Evolutionary conservation across 2,797 vertebrate genomes (phyloP).

Genomic region (Echiichthys vipera): DNA sequence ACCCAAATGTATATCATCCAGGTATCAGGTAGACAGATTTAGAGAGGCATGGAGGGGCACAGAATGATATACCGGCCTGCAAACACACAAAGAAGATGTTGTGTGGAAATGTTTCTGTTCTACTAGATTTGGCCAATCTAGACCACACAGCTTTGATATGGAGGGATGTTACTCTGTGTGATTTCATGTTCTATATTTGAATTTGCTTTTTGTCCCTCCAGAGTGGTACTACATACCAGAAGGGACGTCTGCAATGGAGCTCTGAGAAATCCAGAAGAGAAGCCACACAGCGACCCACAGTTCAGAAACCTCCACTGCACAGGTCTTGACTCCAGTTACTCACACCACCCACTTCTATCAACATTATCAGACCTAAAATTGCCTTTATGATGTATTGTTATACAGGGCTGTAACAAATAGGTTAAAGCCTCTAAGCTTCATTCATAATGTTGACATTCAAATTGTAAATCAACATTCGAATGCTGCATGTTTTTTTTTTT

Average conservation of each 20-base stretch:
- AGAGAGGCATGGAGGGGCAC: background rate
- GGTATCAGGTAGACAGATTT: background rate
- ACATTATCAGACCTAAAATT: slow-evolving; percentile 4
- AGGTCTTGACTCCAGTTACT: slow-evolving; percentile 46
- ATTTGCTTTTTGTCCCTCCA: slow-evolving; percentile 25
- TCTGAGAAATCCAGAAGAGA: slow-evolving; percentile 41
- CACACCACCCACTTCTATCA: background rate
- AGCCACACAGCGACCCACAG: slow-evolving; percentile 24
- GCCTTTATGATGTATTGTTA: background rate
- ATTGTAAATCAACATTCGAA: no score
- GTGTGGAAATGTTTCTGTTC: background rate
- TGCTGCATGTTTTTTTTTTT: no score
- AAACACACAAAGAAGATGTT: background rate
- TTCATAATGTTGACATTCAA: no score
- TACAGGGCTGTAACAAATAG: no score
- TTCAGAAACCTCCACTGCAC: slow-evolving; percentile 29
- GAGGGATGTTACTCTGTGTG: background rate
- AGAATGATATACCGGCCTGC: background rate
- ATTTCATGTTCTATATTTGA: background rate
- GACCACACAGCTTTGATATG: background rate
- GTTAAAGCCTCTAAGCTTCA: no score
- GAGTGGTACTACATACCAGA: slow-evolving; percentile 46
- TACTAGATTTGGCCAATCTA: background rate
- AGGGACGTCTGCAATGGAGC: slow-evolving; percentile 37
- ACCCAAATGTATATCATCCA: background rate